Evolutionary conservation across 2,888 invertebrate genomes (phyloP).

Genomic region (Archips crataeganus): DNA sequence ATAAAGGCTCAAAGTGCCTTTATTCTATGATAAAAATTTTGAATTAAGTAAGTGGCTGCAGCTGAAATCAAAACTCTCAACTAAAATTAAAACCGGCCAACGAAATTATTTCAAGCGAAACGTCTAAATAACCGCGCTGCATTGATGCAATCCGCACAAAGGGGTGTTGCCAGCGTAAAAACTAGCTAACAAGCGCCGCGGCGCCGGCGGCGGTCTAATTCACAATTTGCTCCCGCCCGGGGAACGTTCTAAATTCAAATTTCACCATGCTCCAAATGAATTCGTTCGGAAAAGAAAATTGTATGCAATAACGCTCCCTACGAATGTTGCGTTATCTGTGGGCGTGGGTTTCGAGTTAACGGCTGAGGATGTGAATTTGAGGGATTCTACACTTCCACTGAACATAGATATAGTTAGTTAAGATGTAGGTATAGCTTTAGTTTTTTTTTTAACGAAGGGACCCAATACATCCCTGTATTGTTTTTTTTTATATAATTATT

Average conservation of each 20-base stretch:
- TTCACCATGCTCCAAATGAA: constrained; percentile 71
- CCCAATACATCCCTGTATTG: too few relatives aligned
- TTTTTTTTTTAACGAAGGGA: too few relatives aligned
- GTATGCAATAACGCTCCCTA: constrained; percentile 42
- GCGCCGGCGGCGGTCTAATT: constrained; percentile 76
- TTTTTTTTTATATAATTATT: too few relatives aligned
- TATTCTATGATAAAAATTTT: too few relatives aligned
- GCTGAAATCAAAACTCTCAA: background rate
- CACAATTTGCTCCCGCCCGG: constrained; percentile 77
- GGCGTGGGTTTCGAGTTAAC: constrained; percentile 1
- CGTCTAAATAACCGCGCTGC: constrained; percentile 62
- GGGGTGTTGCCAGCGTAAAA: constrained; percentile 70
- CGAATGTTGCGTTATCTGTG: constrained; percentile 4
- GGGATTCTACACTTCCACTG: too few relatives aligned
- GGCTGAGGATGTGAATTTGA: background rate
- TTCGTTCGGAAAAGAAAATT: constrained; percentile 68
- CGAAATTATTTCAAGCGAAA: constrained; percentile 14
- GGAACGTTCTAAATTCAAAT: constrained; percentile 79
- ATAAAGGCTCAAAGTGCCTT: too few relatives aligned
- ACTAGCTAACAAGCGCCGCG: constrained; percentile 80
- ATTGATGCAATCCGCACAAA: constrained; percentile 79
- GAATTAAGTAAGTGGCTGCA: background rate
- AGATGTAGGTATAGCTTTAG: too few relatives aligned
- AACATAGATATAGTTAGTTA: too few relatives aligned
- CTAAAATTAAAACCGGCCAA: constrained; percentile 13